Evolutionary conservation across 2,888 invertebrate species (phyloP), one percentile per base, ranked within the genome.

Genomic region (Drosophila cyrtoloma): DNA sequence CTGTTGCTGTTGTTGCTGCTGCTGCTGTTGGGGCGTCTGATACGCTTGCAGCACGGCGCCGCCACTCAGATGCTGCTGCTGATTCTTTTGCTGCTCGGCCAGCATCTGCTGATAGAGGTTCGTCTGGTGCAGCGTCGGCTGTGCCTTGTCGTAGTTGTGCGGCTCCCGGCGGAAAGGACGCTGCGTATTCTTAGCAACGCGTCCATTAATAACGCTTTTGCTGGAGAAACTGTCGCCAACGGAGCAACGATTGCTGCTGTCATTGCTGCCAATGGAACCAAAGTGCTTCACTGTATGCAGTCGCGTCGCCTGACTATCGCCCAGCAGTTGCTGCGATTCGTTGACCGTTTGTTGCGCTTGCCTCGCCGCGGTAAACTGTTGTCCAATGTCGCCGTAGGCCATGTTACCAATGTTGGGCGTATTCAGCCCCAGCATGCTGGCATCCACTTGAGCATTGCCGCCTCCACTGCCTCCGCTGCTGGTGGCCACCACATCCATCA

Each of bases 121-220:
- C 3, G 94, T 94, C 88, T 94, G 94, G 71, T 94, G 94, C 69
- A 92, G 55, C n/a, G 94, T 94, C 28, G 94, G 94, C 79, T 93
- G 93, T 22, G 93, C 93, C 86, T 93, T 94, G 75, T 94, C 94
- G 67, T 94, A 94, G 71, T 94, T 94, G 68, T 93, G 94, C n/a
- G 93, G 93, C 80, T 93, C 93, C 9, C 93, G 92, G 37, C 92
- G 91, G 65, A 84, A 89, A 0, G 91, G 91, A 50, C 93, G 84
- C 67, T 92, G 91, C 10, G 88, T 89, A 52, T 76, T 91, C 73
- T 93, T 93, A 2, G 92, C 92, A 68, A 93, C 85, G 19, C 93
- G 93, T 32, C 93, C 93, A 56, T 93, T 93, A 42, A 93, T 92
- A 33, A 93, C 92, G 57, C 91, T 92, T 72, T 92, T 91, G 39